Percentiles rank a stretch among this genome's conserved stretches.
phyloP scores from a whole-genome alignment of 2,797 vertebrate species.

The Menidia menidia region DNA sequence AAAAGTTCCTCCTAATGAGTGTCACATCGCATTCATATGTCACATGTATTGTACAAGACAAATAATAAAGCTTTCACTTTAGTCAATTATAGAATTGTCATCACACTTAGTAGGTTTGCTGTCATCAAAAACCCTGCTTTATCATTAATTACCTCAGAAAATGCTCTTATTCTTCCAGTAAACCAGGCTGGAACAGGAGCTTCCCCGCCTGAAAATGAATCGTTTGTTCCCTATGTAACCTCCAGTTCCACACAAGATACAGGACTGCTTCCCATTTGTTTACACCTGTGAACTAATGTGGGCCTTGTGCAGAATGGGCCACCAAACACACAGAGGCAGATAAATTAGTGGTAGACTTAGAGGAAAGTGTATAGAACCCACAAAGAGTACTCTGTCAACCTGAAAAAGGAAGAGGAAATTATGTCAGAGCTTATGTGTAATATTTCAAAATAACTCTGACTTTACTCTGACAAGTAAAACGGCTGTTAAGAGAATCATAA shows the following conservation, averaged over 20 bases:
- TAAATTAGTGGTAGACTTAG: conserved; percentile 66
- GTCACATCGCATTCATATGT: conserved; percentile 44
- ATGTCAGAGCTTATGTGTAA: conserved; percentile 68
- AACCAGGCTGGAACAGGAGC: conserved; percentile 9
- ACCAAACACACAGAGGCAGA: conserved; percentile 44
- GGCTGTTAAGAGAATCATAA: conserved; percentile 23
- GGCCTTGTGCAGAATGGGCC: conserved; percentile 51
- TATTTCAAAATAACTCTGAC: conserved; percentile 75
- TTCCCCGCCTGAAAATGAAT: background rate
- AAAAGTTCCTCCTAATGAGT: conserved; percentile 41
- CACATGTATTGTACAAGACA: conserved; percentile 39
- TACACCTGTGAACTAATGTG: conserved; percentile 43
- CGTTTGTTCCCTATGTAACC: conserved; percentile 45
- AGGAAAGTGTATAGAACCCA: conserved; percentile 49
- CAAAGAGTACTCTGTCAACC: conserved; percentile 52
- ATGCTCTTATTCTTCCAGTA: conserved; percentile 9
- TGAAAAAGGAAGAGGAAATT: conserved; percentile 80
- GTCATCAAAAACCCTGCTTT: conserved; percentile 17
- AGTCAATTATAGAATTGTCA: conserved; percentile 19
- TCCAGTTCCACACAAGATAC: conserved; percentile 30
- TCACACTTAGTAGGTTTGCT: conserved; percentile 20
- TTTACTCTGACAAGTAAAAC: conserved; percentile 58
- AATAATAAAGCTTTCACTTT: conserved; percentile 56
- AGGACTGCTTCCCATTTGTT: conserved; percentile 16
- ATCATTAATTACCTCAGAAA: conserved; percentile 24